Evolutionary conservation across 2,113 vertebrate species (phyloP).

Genomic region (Cervus canadensis): DNA sequence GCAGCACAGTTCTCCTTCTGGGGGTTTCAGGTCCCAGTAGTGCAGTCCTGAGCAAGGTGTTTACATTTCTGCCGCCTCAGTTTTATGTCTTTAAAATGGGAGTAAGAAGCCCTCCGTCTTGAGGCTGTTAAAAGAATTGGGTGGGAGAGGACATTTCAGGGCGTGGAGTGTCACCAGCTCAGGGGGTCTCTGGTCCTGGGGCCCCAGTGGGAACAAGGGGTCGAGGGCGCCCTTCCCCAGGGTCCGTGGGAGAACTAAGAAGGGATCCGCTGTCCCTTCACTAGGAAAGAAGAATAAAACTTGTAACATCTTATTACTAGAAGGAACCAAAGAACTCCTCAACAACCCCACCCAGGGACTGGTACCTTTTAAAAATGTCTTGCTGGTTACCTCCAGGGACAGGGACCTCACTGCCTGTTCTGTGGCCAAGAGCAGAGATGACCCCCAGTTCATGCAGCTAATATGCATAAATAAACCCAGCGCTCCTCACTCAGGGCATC

Average conservation of each 20-base stretch:
- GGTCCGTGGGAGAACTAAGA: neutral
- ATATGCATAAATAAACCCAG: neutral
- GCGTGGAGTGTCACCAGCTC: neutral
- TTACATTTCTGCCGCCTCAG: neutral
- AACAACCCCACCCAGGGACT: neutral
- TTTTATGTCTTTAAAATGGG: neutral
- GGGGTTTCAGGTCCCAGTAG: fast-evolving
- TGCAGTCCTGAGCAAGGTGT: neutral
- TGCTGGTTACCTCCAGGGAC: neutral
- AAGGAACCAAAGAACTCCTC: neutral
- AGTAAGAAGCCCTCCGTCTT: neutral
- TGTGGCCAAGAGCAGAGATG: neutral
- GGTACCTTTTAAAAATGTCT: neutral
- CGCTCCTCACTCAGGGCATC: neutral
- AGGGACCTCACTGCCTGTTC: neutral
- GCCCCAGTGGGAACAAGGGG: neutral
- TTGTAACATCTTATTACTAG: neutral
- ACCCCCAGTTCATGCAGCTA: neutral
- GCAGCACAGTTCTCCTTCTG: fast-evolving
- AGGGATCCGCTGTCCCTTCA: neutral
- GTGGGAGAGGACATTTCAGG: neutral
- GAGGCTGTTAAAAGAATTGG: neutral
- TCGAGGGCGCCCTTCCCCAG: neutral
- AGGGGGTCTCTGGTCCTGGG: neutral
- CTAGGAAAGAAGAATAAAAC: neutral